Evolutionary conservation across 2,113 vertebrate species (phyloP), one percentile per base, ranked within the genome.

Genomic region (Hiodon tergisus): DNA sequence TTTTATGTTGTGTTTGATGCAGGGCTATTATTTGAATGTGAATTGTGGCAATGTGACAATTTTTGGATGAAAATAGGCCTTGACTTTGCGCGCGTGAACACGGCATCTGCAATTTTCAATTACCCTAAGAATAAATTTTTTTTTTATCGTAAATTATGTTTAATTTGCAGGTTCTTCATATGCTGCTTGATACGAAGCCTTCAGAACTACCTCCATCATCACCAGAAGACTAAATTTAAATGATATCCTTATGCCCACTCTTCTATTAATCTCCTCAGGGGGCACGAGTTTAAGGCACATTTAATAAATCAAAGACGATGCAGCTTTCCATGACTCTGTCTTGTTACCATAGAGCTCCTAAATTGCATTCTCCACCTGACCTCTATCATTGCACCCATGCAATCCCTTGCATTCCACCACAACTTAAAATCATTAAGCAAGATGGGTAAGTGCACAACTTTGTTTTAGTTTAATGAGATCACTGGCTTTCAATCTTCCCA

Each of bases 381-480:
- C 67, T 70, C 52, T 71, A 54, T 14, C 13, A 46, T n/a, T 16
- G 11, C 67, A 66, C 48, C 76, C 68, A 61, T 68, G 16, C n/a
- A 5, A 54, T 73, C 72, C 62, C 53, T 70, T 67, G 31, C 73
- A n/a, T 47, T 67, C 48, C 55, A 57, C 51, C n/a, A 58, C 76
- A 65, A 48, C 62, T 69, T 63, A 63, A 74, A 78, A 79, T 79
- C 66, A 69, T 79, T 81, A 77, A 54, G 79, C 65, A 62, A 73
- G 76, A 66, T 54, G 55, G 55, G 61, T 50, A 76, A 80, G 79
- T 75, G 73, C 66, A 77, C 67, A 79, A 83, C 74, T 83, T 75
- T 74, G 71, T 79, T 77, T 80, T 80, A 76, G 69, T 68, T 71
- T 81, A 78, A 80, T 80, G 62, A 81, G 77, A 83, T 81, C 77